Evolutionary conservation across 2,888 invertebrate genomes (phyloP).

Genomic region (Polyploca ridens): DNA sequence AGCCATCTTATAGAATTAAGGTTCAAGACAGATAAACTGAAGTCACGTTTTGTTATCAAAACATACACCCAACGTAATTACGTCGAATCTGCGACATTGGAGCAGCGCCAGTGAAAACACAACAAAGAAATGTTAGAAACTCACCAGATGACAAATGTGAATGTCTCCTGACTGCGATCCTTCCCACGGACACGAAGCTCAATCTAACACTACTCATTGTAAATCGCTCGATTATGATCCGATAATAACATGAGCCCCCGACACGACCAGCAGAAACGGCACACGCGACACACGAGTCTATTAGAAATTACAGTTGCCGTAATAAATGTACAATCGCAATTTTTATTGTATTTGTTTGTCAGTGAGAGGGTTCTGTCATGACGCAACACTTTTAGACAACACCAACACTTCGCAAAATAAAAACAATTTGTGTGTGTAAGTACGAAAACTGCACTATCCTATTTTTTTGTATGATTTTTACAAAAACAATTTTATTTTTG

Average conservation of each 20-base stretch:
- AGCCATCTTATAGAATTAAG: conserved; percentile 17
- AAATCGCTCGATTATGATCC: conserved; percentile 54
- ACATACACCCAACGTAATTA: conserved; percentile 47
- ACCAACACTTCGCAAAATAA: conserved; percentile 70
- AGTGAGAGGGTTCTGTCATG: conserved; percentile 83
- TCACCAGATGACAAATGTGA: conserved; percentile 76
- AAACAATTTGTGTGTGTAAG: conserved; percentile 60
- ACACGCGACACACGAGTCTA: conserved; percentile 46
- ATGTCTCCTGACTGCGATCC: conserved; percentile 78
- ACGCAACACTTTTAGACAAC: conserved; percentile 83
- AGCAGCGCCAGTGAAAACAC: conserved; percentile 62
- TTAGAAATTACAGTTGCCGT: conserved; percentile 64
- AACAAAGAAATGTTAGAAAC: conserved; percentile 54
- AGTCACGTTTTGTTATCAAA: conserved; percentile 74
- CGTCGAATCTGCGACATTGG: conserved; percentile 61
- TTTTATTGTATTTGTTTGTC: conserved; percentile 83
- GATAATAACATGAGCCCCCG: conserved; percentile 72
- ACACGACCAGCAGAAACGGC: conserved; percentile 53
- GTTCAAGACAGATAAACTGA: conserved; percentile 24
- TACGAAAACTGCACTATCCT: conserved; percentile 76
- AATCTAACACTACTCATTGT: conserved; percentile 82
- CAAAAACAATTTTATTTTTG: conserved; percentile 77
- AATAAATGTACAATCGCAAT: conserved; percentile 61
- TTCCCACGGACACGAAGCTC: conserved; percentile 78
- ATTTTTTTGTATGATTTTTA: conserved; percentile 70